Evolutionary conservation across 2,113 vertebrate species (phyloP), one percentile per base, ranked within the genome.

Genomic region (Malurus cyaneus): DNA sequence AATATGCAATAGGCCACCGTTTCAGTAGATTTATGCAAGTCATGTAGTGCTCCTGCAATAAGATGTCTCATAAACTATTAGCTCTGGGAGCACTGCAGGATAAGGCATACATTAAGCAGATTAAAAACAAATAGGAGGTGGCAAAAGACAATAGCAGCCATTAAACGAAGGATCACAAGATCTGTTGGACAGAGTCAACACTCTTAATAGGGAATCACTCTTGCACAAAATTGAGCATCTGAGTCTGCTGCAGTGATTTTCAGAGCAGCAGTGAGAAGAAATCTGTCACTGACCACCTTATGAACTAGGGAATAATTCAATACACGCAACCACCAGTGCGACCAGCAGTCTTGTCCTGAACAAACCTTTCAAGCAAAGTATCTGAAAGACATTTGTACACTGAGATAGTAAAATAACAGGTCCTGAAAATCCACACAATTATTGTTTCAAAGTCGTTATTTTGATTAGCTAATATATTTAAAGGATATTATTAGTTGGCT

Each of bases 11-110:
- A 69, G 64, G 29, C 50, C 81, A 93, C 34, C 13, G 18, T 90
- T 96, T 85, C 78, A 79, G 82, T n/a, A 92, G 67, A 96, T 95
- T 95, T 95, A 90, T 96, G 94, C 94, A 92, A 96, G 92, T 93
- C 95, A 92, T 90, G 88, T 73, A 88, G 76, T n/a, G n/a, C 26
- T 70, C 62, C 86, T 92, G 80, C 72, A 86, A 12, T 66, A 46
- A 80, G 79, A 80, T 71, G 32, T 90, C 90, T 94, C 82, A 82
- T 59, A 74, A 93, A 88, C 80, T 80, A 66, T 92, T 92, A 90
- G 83, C 88, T 93, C 93, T 94, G 71, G 52, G 82, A 91, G 50
- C 86, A 80, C 76, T 90, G 91, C 82, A 49, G 88, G 82, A n/a
- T 74, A 92, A 86, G 23, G 86, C 80, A 94, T 88, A 88, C 94